Evolutionary conservation across 2,888 invertebrate species (phyloP), one percentile per base, ranked within the genome.

Genomic region (Dryococelus australis): DNA sequence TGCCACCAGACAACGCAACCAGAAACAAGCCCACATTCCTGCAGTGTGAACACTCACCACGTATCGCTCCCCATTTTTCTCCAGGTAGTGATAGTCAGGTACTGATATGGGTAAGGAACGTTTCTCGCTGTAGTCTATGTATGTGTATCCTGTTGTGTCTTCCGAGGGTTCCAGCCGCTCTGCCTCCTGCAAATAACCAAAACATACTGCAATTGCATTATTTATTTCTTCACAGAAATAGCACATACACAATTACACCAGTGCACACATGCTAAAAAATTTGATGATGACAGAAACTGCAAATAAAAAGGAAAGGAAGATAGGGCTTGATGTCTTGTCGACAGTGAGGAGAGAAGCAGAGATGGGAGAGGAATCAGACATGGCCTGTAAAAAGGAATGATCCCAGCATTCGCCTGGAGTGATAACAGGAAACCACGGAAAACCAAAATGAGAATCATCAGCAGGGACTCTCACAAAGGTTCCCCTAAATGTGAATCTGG

Each of bases 51-150:
- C 20, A 91, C 93, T 92, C 90, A 94, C 98, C 90, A 99, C 98
- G 93, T 96, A 99, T 90, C 97, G 96, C 91, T 99, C 97, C 86
- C 97, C 97, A 90, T 96, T 96, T 90, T 97, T 94, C 92, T 98
- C 97, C 89, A 98, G 95, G 89, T 97, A 96, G 91, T 98, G 97
- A 93, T 99, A 99, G 93, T 99, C 99, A 78, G 99, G 99, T 91
- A 99, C 97, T 47, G 95, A 94, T 89, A 95, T 94, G n/a, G 95
- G 95, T 65, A 95, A 92, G 35, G 94, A 94, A 86, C 99, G 95
- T 92, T 99, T 99, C 93, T 99, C 99, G 90, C 97, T 97, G 93
- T 98, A 98, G 93, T 98, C 98, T 91, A 97, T 96, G 91, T 97
- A 95, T 47, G 95, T 94, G 92, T 97, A 98, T 87, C 97, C 96